Conservation (phyloP, 2,797 vertebrate species). For the Iguana delicatissima region DNA sequence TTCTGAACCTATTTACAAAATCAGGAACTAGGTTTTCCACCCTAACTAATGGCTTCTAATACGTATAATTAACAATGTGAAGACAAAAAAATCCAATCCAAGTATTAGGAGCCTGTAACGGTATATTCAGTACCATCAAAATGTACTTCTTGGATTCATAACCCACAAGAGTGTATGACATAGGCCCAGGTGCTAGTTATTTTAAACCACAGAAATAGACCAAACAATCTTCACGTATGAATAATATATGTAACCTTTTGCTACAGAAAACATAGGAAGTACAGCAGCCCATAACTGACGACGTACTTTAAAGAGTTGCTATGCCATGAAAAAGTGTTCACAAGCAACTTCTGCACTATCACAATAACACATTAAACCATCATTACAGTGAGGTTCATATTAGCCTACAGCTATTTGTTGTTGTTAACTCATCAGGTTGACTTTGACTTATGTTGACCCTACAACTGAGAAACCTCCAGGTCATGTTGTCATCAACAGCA, state of each 20-base stretch:
- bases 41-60: background rate
- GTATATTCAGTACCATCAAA: background rate
- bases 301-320: background rate
- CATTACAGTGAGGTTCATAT: background rate
- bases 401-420: too few relatives aligned
- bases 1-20: background rate
- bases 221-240: background rate
- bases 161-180: background rate
- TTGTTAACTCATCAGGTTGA: too few relatives aligned
- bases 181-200: background rate
- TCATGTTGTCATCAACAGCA: too few relatives aligned
- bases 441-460: too few relatives aligned
- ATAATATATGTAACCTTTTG: background rate
- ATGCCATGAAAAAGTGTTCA: background rate
- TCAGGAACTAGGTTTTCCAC: background rate
- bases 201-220: background rate
- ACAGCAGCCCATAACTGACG: background rate
- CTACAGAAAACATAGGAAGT: background rate
- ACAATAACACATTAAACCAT: background rate
- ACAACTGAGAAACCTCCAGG: too few relatives aligned
- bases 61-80: conserved; percentile 1
- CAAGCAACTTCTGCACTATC: background rate
- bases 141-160: background rate
- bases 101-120: background rate
- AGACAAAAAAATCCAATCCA: background rate